Evolutionary conservation across 1,140 invertebrate species (phyloP), one percentile per base, ranked within the genome.

Genomic region (Cydia fagiglandana): DNA sequence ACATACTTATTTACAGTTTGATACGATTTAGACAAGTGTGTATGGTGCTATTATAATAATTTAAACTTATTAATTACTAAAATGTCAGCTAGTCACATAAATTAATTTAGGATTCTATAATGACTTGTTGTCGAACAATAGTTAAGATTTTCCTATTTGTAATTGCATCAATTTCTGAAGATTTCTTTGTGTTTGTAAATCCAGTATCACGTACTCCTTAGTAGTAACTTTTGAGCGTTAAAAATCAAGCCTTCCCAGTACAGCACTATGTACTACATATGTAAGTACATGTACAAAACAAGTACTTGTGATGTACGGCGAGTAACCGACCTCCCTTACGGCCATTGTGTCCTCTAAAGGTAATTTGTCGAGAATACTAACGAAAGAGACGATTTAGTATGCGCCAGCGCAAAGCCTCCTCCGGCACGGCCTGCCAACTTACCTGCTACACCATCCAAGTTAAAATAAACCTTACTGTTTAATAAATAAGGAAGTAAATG

Each of bases 361-460:
- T 86, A 87, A 87, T 89, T 89, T 90, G 81, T 87, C 76, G 79
- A 81, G 86, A 85, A 87, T 88, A 88, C 85, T 84, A 73, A 77
- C 34, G 85, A 86, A 86, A 84, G 80, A 79, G 78, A 78, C 79
- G 70, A 77, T 79, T 78, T 76, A 64, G 79, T 83, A 83, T 82
- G 77, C 76, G 75, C 76, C 24, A 68, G 73, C 73, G 77, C 75
- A 73, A 30, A 70, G 66, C 66, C 64, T 45, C 73, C 76, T 79
- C 75, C 81, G 82, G 78, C 77, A 61, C 77, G 75, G 77, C 73
- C 74, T 83, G 80, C 73, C 38, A 80, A 38, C 7, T 68, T 68
- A 68, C 24, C 9, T 24, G 4, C 64, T n/a, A 17, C 50, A 17
- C 15, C 15, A 53, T 17, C 2, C n/a, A 17, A 12, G 50, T 6